A percentile compares a stretch with the other conserved stretches of the same genome.
Evolutionary conservation across 53 echinoderm and acorn worm genomes (phyloP).

Genomic region (Hippasteria phrygiana): DNA sequence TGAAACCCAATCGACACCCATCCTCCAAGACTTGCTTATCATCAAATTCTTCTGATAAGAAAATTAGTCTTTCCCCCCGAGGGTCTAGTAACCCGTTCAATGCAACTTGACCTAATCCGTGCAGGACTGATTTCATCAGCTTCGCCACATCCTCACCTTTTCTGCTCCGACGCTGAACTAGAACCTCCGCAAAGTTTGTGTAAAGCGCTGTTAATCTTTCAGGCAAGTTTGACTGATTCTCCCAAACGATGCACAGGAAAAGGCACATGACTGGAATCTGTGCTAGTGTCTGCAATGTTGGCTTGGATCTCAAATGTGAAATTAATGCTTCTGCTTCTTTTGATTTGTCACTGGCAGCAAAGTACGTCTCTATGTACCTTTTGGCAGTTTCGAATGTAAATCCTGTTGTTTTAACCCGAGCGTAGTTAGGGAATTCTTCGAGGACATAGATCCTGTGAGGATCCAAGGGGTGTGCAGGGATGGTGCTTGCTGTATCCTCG

Average conservation of each 20-base stretch:
- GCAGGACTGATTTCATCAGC: neutral
- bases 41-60: neutral
- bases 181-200: neutral
- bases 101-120: neutral
- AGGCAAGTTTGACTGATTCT: slow-evolving; percentile 2
- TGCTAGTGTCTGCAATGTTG: neutral
- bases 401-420: neutral
- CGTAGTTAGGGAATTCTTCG: neutral
- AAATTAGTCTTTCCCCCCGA: neutral
- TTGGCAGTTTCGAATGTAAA: neutral
- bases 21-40: neutral
- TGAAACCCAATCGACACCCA: slow-evolving; percentile 15
- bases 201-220: neutral
- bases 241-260: slow-evolving; percentile 3
- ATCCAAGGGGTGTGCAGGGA: neutral
- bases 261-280: neutral
- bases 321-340: neutral
- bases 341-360: neutral
- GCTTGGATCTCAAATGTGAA: neutral
- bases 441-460: neutral
- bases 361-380: neutral
- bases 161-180: neutral
- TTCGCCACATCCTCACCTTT: neutral
- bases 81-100: neutral
- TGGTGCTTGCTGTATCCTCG: slow-evolving; percentile 8